These are phyloP conservation scores for Ageneiosus marmoratus DNA, from an alignment of 2,113 vertebrate genomes.

Conservation along the genomic window DNA sequence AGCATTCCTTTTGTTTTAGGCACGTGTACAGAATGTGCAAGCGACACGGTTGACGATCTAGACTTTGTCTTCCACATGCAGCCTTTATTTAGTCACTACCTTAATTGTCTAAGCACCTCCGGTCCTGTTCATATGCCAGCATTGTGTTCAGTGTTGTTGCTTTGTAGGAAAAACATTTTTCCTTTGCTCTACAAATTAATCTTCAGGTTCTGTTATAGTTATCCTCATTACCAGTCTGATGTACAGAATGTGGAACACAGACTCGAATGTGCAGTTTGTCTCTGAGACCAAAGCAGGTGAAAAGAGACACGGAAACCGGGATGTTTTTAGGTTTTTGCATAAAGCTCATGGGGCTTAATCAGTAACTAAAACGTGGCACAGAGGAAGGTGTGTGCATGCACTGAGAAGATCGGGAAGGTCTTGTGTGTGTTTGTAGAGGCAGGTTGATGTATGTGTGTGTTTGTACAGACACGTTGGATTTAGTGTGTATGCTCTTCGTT, in stretches of 20 bases:
- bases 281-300: constrained; percentile 66
- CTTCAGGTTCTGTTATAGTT: not conserved
- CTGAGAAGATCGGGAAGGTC: not conserved
- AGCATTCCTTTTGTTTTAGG: not conserved
- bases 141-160: not conserved
- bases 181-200: not conserved
- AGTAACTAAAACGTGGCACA: constrained; percentile 1
- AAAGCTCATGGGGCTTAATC: constrained; percentile 41
- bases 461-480: constrained; percentile 26
- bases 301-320: not conserved
- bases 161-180: not conserved
- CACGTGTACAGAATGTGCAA: not conserved
- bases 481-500: constrained; percentile 6
- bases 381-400: constrained; percentile 29
- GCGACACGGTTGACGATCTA: no score
- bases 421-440: constrained; percentile 35
- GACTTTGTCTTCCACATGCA: not conserved
- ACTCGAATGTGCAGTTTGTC: constrained; percentile 46
- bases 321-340: constrained; percentile 19
- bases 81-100: not conserved
- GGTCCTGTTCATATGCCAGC: not conserved
- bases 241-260: constrained; percentile 33
- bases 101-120: not conserved
- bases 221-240: constrained; percentile 12
- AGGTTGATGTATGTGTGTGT: constrained; percentile 63